Evolutionary conservation across 2,888 invertebrate genomes (phyloP).

Genomic region (Ceraclea dissimilis): DNA sequence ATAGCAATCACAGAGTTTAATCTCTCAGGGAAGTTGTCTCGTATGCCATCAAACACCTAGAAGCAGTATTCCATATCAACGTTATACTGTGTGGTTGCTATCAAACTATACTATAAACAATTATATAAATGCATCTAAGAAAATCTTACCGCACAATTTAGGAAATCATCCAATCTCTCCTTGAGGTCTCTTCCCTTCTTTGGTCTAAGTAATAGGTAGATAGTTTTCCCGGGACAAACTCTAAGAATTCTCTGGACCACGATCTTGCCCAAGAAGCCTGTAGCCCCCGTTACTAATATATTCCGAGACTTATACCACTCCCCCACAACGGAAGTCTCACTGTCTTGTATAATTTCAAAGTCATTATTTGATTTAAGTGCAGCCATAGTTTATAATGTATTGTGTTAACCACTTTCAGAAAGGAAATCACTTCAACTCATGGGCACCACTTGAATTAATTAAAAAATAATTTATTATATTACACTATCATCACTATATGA

Average conservation of each 20-base stretch:
- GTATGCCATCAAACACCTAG: slow-evolving; percentile 49
- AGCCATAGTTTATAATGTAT: neutral
- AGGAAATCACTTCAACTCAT: no score
- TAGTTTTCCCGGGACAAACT: slow-evolving; percentile 58
- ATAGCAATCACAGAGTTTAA: slow-evolving; percentile 59
- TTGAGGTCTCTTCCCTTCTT: slow-evolving; percentile 60
- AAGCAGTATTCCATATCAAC: slow-evolving; percentile 1
- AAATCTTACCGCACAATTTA: slow-evolving; percentile 42
- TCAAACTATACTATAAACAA: no score
- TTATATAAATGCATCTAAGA: neutral
- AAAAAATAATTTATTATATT: no score
- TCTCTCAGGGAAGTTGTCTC: slow-evolving; percentile 47
- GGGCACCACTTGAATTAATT: no score
- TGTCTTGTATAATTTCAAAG: slow-evolving; percentile 8
- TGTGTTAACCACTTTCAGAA: no score
- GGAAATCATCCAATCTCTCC: slow-evolving; percentile 53
- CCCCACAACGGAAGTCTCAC: slow-evolving; percentile 13
- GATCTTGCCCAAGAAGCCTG: slow-evolving; percentile 81
- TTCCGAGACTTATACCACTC: slow-evolving; percentile 43
- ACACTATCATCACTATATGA: no score
- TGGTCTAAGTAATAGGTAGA: slow-evolving; percentile 66
- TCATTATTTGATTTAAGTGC: neutral
- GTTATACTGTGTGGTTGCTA: neutral
- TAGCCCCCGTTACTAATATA: slow-evolving; percentile 73
- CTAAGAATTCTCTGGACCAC: slow-evolving; percentile 69